phyloP scores from a whole-genome alignment of 2,797 vertebrate species.

The Pipistrellus pipistrellus region DNA sequence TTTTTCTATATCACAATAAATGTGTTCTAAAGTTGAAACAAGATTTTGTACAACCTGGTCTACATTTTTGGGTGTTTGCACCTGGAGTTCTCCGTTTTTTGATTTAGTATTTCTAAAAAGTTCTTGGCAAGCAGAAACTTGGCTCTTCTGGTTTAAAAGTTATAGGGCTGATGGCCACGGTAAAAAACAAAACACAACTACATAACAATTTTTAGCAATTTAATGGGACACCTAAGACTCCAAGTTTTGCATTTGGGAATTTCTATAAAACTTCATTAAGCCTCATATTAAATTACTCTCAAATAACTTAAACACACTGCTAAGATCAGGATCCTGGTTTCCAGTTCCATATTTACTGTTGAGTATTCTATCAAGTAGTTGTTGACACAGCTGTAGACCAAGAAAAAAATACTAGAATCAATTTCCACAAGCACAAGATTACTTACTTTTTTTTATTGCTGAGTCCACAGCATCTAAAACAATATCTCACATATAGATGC shows the following conservation, averaged over 20 bases:
- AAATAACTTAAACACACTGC: constrained; percentile 30
- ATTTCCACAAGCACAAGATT: background rate
- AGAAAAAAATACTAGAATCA: background rate
- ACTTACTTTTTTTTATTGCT: background rate
- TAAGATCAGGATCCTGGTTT: background rate
- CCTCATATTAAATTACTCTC: background rate
- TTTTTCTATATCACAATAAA: background rate
- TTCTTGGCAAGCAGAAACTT: constrained; percentile 31
- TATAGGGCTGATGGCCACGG: background rate
- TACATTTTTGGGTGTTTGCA: constrained; percentile 17
- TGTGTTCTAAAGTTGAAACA: constrained; percentile 36
- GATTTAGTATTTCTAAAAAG: background rate
- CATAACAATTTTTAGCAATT: constrained; percentile 1
- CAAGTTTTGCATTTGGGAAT: constrained; percentile 40
- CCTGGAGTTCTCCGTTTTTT: background rate
- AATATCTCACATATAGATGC: background rate
- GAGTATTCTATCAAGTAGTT: background rate
- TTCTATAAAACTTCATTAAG: constrained; percentile 52
- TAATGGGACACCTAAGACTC: background rate
- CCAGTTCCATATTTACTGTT: background rate
- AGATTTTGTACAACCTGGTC: background rate
- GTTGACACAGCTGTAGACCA: background rate
- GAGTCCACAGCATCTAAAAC: background rate
- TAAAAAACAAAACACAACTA: background rate
- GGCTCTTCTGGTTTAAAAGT: constrained; percentile 40